phyloP scores from a whole-genome alignment of 2,888 invertebrate genomes.

The Trichopria drosophilae region DNA sequence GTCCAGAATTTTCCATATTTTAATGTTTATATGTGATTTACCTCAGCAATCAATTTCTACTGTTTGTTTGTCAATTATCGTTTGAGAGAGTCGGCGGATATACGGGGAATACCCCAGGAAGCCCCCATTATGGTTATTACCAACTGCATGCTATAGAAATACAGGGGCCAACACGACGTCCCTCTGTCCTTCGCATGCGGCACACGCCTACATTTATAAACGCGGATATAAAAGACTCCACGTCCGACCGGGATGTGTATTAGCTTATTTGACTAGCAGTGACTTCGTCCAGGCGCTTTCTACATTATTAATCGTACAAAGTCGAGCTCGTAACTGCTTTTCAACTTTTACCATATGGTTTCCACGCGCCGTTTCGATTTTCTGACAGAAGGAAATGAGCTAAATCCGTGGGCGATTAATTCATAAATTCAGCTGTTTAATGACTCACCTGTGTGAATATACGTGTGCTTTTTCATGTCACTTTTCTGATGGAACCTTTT shows the following conservation, averaged over 20 bases:
- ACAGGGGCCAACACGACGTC: too few species aligned
- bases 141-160: too few species aligned
- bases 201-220: too few species aligned
- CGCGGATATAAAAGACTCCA: too few species aligned
- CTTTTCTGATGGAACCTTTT: conserved; percentile 99
- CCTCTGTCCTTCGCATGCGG: too few species aligned
- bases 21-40: too few species aligned
- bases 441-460: conserved; percentile 84
- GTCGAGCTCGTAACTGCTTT: conserved; percentile 48
- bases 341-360: conserved; percentile 21
- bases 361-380: conserved; percentile 19
- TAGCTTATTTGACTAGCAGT: conserved; percentile 48
- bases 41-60: too few species aligned
- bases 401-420: background rate
- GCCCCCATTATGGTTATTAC: conserved; percentile 60
- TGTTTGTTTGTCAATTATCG: too few species aligned
- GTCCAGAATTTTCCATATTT: too few species aligned
- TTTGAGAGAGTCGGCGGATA: too few species aligned
- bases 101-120: too few species aligned
- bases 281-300: conserved; percentile 53
- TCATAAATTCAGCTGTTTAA: conserved; percentile 4
- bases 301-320: conserved; percentile 53
- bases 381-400: conserved; percentile 9
- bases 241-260: too few species aligned
- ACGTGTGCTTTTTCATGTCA: conserved; percentile 99